Percentiles rank a stretch among this genome's conserved stretches.
Evolutionary conservation across 2,888 invertebrate species (phyloP).

Genomic region (Noctua fimbriata): DNA sequence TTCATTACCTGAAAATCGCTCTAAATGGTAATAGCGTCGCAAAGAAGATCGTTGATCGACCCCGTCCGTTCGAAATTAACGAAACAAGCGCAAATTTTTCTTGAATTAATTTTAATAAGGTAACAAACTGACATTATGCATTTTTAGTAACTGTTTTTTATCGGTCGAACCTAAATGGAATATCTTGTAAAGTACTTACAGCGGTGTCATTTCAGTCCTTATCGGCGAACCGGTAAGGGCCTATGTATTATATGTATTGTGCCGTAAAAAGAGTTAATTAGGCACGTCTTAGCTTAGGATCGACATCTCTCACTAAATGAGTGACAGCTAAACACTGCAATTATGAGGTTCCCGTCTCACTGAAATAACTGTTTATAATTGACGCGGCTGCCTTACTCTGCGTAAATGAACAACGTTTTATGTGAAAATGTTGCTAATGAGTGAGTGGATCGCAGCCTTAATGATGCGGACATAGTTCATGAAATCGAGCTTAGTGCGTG

Average conservation of each 20-base stretch:
- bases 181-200: constrained; percentile 72
- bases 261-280: constrained; percentile 72
- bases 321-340: constrained; percentile 86
- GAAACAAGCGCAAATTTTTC: constrained; percentile 84
- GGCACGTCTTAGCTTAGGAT: constrained; percentile 75
- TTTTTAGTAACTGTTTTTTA: constrained; percentile 81
- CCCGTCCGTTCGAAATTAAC: constrained; percentile 79
- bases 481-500: constrained; percentile 75
- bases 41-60: constrained; percentile 76
- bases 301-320: constrained; percentile 83
- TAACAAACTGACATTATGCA: constrained; percentile 80
- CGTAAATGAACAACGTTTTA: constrained; percentile 85
- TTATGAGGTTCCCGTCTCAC: constrained; percentile 83
- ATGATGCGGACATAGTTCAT: constrained; percentile 84
- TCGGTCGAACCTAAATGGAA: constrained; percentile 74
- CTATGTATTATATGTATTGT: constrained; percentile 58
- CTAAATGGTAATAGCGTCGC: constrained; percentile 85
- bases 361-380: constrained; percentile 88
- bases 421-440: constrained; percentile 88
- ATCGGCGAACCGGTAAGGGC: constrained; percentile 57
- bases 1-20: constrained; percentile 88
- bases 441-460: constrained; percentile 81
- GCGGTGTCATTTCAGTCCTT: constrained; percentile 72
- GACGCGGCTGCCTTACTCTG: constrained; percentile 80
- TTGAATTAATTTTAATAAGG: constrained; percentile 85